Base-by-base conservation (phyloP, 2,888 invertebrate genomes). In the Coecobrya sp. region DNA sequence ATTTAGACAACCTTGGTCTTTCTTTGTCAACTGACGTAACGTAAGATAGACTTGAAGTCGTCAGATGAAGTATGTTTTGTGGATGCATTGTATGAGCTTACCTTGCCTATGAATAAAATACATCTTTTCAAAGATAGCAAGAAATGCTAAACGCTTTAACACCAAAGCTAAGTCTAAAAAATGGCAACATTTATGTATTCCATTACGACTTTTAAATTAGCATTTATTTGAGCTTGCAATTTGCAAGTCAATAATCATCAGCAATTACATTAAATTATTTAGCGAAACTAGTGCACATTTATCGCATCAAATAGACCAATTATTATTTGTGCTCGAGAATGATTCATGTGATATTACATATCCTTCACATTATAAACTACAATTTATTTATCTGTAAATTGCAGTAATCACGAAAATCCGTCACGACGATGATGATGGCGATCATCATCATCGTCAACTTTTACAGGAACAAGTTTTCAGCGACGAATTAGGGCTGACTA, bases 401-500 rank as follows among this genome's bases (percentile, higher is more conserved):
- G 42, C 36, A 62, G 45, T 65, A 19, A 65, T 84, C 65, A 45
- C 59, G 22, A 65, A 7, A 19, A 25, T 84, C 49, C 84, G 62
- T 84, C 65, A 65, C 65, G 65, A 84, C 25, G 45, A 45, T 86
- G 86, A 68, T 49, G 16, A 25, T 79, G 45, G n/a, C 36, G 45
- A 76, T 13, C 19, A 30, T 36, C 82, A 55, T 52, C 65, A 70
- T 1, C 52, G 49, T 30, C 10, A 27, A 30, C 13, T 22, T 49
- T 22, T 42, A 49, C 49, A 86, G 86, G 73, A 93, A 93, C 93
- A 88, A 92, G 93, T 93, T 93, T 93, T 93, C 93, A 92, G 92
- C 91, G 92, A 90, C 79, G 92, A 92, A 93, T 93, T 93, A 93
- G 92, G 90, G 87, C 92, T 91, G 92, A 93, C 93, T 93, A 93